Percentiles rank a stretch among this genome's conserved stretches.
phyloP scores from a whole-genome alignment of 2,797 vertebrate species.

The Enteromius afrohamiltoni region DNA sequence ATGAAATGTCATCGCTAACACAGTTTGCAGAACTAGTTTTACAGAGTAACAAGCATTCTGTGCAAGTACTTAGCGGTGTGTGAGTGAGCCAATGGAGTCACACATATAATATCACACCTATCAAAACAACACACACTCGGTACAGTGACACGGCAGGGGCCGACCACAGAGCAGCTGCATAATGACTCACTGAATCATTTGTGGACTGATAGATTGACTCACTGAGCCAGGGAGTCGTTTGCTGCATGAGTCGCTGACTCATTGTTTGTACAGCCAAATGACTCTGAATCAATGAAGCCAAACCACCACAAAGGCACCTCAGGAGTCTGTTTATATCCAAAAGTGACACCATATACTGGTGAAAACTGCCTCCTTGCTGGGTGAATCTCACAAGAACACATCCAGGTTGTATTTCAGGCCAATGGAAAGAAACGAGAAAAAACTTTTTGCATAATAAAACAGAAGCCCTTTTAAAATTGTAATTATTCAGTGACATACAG shows the following conservation, averaged over 20 bases:
- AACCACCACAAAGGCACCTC: not conserved
- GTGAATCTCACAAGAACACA: not conserved
- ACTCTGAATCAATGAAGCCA: constrained; percentile 7
- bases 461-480: too few species aligned
- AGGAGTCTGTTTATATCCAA: not conserved
- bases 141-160: not conserved
- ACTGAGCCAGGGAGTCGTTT: constrained; percentile 21
- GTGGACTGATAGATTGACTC: constrained; percentile 11
- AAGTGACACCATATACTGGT: not conserved
- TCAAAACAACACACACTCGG: constrained; percentile 26
- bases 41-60: not conserved
- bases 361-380: not conserved
- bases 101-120: constrained; percentile 15
- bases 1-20: not conserved
- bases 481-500: not conserved
- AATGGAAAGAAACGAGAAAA: not conserved
- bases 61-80: not conserved
- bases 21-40: not conserved
- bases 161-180: constrained; percentile 21
- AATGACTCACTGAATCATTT: constrained; percentile 9
- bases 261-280: constrained; percentile 9
- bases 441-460: not conserved
- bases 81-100: not conserved
- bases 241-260: not conserved
- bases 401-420: not conserved